Conservation (phyloP, 2,113 vertebrate genomes). For the Seriola quinqueradiata region DNA sequence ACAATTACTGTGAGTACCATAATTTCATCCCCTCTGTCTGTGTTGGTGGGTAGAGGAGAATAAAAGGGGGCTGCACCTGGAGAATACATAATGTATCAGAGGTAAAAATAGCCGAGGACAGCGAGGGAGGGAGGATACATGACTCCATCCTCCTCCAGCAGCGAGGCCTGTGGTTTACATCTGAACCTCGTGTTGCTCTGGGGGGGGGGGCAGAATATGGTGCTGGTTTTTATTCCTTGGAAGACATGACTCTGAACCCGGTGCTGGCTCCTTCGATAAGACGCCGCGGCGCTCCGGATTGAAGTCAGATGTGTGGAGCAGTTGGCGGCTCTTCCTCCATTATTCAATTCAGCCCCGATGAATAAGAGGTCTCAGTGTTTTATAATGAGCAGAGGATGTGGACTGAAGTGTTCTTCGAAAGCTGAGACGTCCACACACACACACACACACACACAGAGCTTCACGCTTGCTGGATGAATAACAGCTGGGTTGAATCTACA, state of each 20-base stretch:
- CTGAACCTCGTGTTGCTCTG: constrained; percentile 27
- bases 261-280: constrained; percentile 26
- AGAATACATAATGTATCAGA: constrained; percentile 58
- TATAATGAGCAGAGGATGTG: constrained; percentile 24
- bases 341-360: constrained; percentile 4
- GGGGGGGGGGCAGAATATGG: neutral
- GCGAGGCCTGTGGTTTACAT: constrained; percentile 53
- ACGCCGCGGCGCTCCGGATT: constrained; percentile 2
- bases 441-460: too few species aligned
- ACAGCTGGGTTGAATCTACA: neutral
- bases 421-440: constrained; percentile 7
- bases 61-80: constrained; percentile 32
- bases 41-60: constrained; percentile 31
- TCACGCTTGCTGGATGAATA: too few species aligned
- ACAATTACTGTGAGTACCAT: constrained; percentile 44
- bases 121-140: constrained; percentile 12
- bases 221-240: constrained; percentile 12
- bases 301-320: constrained; percentile 48
- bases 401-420: constrained; percentile 52
- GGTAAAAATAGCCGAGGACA: constrained; percentile 60
- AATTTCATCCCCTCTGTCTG: constrained; percentile 45
- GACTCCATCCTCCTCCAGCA: constrained; percentile 27
- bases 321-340: constrained; percentile 18
- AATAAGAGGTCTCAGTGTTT: constrained; percentile 34
- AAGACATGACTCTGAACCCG: constrained; percentile 44